These are phyloP conservation scores for Agapornis canus DNA, from an alignment of 2,797 vertebrate species.

Conservation along the genomic window DNA sequence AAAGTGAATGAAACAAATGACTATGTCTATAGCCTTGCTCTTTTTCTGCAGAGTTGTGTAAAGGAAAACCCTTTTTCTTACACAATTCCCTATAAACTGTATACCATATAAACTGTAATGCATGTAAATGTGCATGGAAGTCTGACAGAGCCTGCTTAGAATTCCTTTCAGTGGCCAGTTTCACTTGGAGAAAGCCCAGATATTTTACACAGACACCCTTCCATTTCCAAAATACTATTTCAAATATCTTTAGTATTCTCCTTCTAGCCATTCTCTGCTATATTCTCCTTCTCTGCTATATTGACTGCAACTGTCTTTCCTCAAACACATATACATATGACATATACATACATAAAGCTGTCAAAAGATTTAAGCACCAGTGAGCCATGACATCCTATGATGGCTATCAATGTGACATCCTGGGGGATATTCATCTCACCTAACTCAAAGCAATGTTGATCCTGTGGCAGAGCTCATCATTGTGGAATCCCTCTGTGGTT, in stretches of 20 bases:
- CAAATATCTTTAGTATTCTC: background rate
- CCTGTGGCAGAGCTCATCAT: background rate
- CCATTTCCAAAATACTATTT: background rate
- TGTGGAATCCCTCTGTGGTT: background rate
- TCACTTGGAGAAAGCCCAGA: background rate
- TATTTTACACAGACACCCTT: background rate
- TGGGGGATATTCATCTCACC: background rate
- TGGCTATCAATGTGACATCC: background rate
- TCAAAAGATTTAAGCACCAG: background rate
- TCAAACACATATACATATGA: background rate
- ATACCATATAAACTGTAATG: background rate
- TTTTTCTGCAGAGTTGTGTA: background rate
- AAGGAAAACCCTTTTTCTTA: background rate
- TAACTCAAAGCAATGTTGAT: background rate
- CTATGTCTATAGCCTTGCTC: background rate
- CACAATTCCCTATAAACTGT: background rate
- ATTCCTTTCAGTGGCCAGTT: background rate
- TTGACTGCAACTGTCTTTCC: background rate
- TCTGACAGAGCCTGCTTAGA: background rate
- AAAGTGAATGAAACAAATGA: background rate
- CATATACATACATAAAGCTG: background rate
- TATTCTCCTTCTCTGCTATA: background rate
- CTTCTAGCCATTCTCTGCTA: background rate
- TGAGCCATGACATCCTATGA: background rate
- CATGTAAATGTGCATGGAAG: background rate